phyloP scores from a whole-genome alignment of 2,888 invertebrate genomes.

The Agrilus mali region DNA sequence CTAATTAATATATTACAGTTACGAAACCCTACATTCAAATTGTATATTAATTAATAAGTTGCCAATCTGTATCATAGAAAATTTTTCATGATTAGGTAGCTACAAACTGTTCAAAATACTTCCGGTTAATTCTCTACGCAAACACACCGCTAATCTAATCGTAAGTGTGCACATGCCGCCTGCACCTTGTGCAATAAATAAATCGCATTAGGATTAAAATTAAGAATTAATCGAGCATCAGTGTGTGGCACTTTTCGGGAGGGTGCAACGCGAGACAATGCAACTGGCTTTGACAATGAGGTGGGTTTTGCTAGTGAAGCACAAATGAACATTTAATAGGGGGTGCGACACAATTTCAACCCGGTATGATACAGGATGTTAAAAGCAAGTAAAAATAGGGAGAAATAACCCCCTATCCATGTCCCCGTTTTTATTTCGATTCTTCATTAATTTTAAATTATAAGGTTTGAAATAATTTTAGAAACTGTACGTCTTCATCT shows the following conservation, averaged over 20 bases:
- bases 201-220: slow-evolving; percentile 29
- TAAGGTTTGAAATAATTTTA: too few species aligned
- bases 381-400: too few species aligned
- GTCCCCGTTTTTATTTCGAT: too few species aligned
- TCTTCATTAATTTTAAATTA: too few species aligned
- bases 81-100: not conserved
- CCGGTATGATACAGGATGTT: too few species aligned
- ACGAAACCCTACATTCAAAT: too few species aligned
- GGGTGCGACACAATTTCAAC: slow-evolving; percentile 22
- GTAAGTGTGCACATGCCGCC: slow-evolving; percentile 12
- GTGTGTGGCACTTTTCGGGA: slow-evolving; percentile 12
- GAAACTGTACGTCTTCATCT: too few species aligned
- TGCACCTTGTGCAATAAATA: slow-evolving; percentile 23
- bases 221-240: slow-evolving; percentile 28
- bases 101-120: slow-evolving; percentile 12
- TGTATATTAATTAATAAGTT: too few species aligned
- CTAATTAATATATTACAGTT: too few species aligned
- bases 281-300: slow-evolving; percentile 12
- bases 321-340: slow-evolving; percentile 34
- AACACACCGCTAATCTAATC: slow-evolving; percentile 17
- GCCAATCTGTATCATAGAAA: not conserved
- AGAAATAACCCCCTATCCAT: too few species aligned
- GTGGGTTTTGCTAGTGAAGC: slow-evolving; percentile 19
- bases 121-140: slow-evolving; percentile 14
- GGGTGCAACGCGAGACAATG: slow-evolving; percentile 9